phyloP scores from a whole-genome alignment of 2,113 vertebrate genomes.

The Silurus asotus region DNA sequence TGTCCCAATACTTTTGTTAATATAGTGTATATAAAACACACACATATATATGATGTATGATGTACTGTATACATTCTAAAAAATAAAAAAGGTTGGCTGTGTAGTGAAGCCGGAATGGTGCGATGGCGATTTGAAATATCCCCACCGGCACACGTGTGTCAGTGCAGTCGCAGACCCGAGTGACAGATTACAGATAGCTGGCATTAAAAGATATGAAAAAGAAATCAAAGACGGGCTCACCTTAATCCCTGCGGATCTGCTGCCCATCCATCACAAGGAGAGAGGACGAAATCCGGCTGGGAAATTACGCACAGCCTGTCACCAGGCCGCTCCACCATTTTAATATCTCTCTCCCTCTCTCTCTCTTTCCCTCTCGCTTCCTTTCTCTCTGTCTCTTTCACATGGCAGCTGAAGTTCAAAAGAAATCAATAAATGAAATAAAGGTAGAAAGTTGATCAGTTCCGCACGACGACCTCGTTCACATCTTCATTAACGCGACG shows the following conservation, averaged over 20 bases:
- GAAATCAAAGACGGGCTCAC: conserved; percentile 62
- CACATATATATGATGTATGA: too few species aligned
- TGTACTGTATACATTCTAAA: background rate
- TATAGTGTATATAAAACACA: background rate
- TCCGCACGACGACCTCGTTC: conserved; percentile 38
- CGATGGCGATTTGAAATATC: conserved; percentile 30
- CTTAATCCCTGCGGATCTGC: conserved; percentile 65
- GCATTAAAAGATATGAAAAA: conserved; percentile 73
- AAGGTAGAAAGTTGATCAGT: conserved; percentile 55
- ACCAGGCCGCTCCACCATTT: conserved; percentile 58
- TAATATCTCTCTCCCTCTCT: conserved; percentile 53
- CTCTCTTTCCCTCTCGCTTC: conserved; percentile 27
- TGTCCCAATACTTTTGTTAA: too few species aligned
- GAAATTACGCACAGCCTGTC: conserved; percentile 63
- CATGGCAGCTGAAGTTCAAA: background rate
- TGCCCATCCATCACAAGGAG: conserved; percentile 58
- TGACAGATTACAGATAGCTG: conserved; percentile 63
- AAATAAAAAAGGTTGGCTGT: background rate
- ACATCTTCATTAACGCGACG: conserved; percentile 40
- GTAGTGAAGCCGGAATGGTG: conserved; percentile 28
- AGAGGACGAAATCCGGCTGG: conserved; percentile 65
- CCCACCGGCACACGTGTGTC: conserved; percentile 44
- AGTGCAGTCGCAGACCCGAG: conserved; percentile 58
- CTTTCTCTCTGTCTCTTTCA: conserved; percentile 30
- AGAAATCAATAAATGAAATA: conserved; percentile 30